Percentiles rank a stretch among this genome's conserved stretches.
phyloP scores from a whole-genome alignment of 2,888 invertebrate species.

The Apodemia mormo region DNA sequence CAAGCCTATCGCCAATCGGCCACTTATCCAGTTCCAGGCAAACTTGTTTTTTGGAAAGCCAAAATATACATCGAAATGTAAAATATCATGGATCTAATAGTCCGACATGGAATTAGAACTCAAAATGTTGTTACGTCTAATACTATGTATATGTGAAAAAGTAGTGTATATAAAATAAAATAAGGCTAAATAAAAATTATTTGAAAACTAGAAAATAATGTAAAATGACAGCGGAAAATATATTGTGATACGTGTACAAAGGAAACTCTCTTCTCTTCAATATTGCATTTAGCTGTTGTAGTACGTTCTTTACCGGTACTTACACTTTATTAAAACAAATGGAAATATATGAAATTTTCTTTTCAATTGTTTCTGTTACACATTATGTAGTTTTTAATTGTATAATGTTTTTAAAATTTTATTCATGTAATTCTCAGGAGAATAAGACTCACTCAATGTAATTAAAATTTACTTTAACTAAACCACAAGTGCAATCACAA shows the following conservation, averaged over 20 bases:
- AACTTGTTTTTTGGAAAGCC: no score
- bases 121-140: no score
- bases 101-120: neutral
- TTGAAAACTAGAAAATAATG: constrained; percentile 16
- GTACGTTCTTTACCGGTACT: constrained; percentile 20
- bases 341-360: neutral
- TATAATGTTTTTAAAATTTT: no score
- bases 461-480: no score
- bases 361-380: neutral
- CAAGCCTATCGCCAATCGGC: no score
- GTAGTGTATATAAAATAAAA: neutral
- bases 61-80: no score
- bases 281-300: neutral
- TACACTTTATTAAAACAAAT: constrained; percentile 17
- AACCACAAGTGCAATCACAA: no score
- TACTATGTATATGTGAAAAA: no score
- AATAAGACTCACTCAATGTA: no score
- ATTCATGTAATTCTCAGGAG: no score
- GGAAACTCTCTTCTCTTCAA: constrained; percentile 15
- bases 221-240: constrained; percentile 16
- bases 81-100: neutral
- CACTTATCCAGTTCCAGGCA: no score
- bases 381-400: neutral
- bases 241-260: constrained; percentile 14
- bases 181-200: neutral